phyloP scores from a whole-genome alignment of 2,113 vertebrate species.

The Mesocricetus auratus region DNA sequence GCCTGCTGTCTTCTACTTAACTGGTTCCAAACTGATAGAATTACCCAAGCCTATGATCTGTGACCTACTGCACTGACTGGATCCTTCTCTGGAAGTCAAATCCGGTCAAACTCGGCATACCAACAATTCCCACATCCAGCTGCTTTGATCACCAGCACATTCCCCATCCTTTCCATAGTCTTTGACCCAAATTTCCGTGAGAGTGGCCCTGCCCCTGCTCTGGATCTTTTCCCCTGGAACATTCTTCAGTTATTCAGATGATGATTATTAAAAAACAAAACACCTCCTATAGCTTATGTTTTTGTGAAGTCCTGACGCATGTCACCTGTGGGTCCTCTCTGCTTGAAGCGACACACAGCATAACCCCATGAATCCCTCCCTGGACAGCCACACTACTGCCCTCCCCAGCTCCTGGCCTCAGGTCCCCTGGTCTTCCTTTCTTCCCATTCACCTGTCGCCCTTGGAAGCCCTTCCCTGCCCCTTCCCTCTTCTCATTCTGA shows the following conservation, averaged over 20 bases:
- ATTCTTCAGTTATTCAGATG: background rate
- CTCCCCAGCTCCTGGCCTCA: background rate
- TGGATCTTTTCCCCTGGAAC: fast-evolving
- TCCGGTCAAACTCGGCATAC: background rate
- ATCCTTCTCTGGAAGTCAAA: background rate
- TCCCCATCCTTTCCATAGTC: background rate
- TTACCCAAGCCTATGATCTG: background rate
- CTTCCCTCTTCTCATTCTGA: background rate
- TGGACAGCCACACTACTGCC: background rate
- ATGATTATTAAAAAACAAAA: background rate
- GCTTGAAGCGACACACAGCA: background rate
- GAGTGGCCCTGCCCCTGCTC: background rate
- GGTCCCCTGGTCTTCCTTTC: background rate
- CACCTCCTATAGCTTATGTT: too few relatives aligned
- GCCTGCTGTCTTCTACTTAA: background rate
- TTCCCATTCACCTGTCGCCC: background rate
- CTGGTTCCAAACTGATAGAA: background rate
- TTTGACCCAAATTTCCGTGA: background rate
- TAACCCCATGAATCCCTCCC: background rate
- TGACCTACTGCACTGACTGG: background rate
- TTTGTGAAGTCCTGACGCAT: background rate
- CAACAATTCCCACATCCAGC: background rate
- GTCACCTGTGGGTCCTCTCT: background rate
- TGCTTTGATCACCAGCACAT: background rate
- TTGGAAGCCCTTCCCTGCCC: too few relatives aligned